These are phyloP conservation scores for Pseudomyrmex sp. DNA, from an alignment of 1,140 invertebrate genomes.

Conservation along the genomic window DNA sequence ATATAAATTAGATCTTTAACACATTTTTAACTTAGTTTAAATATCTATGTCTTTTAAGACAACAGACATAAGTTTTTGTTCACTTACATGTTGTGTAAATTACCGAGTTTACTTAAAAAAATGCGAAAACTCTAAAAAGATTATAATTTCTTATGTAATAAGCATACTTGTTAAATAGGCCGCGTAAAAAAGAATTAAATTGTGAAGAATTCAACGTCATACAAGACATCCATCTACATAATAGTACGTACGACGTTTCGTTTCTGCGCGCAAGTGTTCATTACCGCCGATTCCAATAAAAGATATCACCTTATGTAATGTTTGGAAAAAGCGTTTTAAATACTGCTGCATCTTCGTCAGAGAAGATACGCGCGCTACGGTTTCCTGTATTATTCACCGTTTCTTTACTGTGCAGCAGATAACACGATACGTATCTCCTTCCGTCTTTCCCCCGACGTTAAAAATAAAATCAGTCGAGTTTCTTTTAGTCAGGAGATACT, in stretches of 20 bases:
- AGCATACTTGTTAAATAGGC: not conserved
- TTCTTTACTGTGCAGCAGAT: not conserved
- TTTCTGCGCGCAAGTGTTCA: conserved; percentile 7
- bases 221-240: conserved; percentile 12
- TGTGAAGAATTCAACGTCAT: not conserved
- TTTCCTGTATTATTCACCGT: conserved; percentile 26
- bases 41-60: not conserved
- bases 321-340: conserved; percentile 22
- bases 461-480: not conserved
- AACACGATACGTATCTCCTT: conserved; percentile 22
- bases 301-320: conserved; percentile 38
- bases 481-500: not conserved
- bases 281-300: conserved; percentile 14
- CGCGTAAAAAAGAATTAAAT: conserved; percentile 31
- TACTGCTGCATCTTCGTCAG: not conserved
- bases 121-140: not conserved
- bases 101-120: not conserved
- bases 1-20: too few species aligned
- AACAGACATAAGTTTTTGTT: not conserved
- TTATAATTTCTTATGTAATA: conserved; percentile 4
- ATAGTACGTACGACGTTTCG: conserved; percentile 19
- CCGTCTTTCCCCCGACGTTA: not conserved
- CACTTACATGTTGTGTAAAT: not conserved
- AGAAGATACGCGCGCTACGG: not conserved
- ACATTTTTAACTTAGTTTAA: not conserved